Percentiles rank a stretch among this genome's conserved stretches.
Evolutionary conservation across 35 echinoderm and acorn worm species (phyloP).

Genomic region (Apostichopus japonicus): DNA sequence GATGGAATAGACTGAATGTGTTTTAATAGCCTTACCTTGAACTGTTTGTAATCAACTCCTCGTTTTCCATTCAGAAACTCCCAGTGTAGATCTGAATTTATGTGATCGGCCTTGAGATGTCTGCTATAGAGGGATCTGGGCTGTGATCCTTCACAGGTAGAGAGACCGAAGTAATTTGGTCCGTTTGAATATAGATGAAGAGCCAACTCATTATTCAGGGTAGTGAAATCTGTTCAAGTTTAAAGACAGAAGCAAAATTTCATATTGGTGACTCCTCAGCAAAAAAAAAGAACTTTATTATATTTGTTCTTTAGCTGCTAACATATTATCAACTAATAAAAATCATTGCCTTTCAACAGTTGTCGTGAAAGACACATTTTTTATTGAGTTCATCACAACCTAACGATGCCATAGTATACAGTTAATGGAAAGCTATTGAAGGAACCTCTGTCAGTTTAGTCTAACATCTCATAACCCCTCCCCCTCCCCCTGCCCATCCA

Average conservation of each 20-base stretch:
- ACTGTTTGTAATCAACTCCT: constrained; percentile 80
- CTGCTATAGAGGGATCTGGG: constrained; percentile 69
- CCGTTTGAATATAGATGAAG: constrained; percentile 93
- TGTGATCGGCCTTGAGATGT: constrained; percentile 71
- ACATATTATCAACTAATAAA: too few relatives aligned
- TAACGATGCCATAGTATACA: too few relatives aligned
- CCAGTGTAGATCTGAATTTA: constrained; percentile 67
- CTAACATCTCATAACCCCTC: too few relatives aligned
- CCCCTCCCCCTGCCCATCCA: too few relatives aligned
- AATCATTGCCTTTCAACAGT: too few relatives aligned
- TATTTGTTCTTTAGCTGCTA: too few relatives aligned
- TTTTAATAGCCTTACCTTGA: constrained; percentile 60
- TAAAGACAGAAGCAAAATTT: background rate
- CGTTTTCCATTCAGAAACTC: constrained; percentile 80
- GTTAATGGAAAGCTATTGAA: too few relatives aligned
- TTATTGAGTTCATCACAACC: too few relatives aligned
- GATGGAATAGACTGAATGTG: background rate
- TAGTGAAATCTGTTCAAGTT: constrained; percentile 63
- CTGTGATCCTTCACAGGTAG: constrained; percentile 84
- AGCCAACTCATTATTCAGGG: constrained; percentile 68
- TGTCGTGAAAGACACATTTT: background rate
- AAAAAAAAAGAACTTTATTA: too few relatives aligned
- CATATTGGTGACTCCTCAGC: too few relatives aligned
- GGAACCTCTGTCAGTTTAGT: too few relatives aligned
- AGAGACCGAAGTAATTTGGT: constrained; percentile 72